phyloP scores from a whole-genome alignment of 2,113 vertebrate genomes.

The Clinocottus analis region DNA sequence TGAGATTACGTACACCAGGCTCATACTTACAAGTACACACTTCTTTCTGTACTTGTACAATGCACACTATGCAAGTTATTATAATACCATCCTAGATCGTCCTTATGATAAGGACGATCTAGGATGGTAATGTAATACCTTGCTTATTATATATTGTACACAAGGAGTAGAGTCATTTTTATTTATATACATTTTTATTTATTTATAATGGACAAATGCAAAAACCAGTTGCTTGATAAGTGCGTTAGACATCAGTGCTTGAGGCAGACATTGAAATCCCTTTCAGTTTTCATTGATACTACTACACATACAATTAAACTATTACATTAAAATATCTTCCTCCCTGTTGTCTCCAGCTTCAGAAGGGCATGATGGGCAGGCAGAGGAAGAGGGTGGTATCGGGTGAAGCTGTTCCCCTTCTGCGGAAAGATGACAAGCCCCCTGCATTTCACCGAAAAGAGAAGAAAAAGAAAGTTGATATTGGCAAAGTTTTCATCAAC shows the following conservation, averaged over 20 bases:
- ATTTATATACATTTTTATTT: background rate
- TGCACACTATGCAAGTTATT: no score
- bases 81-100: no score
- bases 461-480: slow-evolving; percentile 84
- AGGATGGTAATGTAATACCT: no score
- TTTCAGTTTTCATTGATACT: background rate
- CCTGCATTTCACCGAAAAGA: slow-evolving; percentile 78
- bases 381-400: slow-evolving; percentile 82
- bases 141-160: no score
- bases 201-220: background rate
- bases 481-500: slow-evolving; percentile 86
- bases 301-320: background rate
- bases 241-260: background rate
- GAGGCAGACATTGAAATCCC: background rate
- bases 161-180: background rate
- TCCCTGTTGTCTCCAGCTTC: slow-evolving; percentile 40
- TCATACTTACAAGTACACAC: no score
- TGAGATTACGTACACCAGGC: slow-evolving; percentile 3
- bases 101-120: background rate
- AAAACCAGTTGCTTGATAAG: background rate
- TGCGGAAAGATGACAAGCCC: slow-evolving; percentile 82
- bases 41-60: no score
- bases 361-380: slow-evolving; percentile 81
- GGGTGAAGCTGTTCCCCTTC: slow-evolving; percentile 69
- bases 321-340: background rate